phyloP scores from a whole-genome alignment of 2,888 invertebrate genomes.

The Pimpla rufipes region DNA sequence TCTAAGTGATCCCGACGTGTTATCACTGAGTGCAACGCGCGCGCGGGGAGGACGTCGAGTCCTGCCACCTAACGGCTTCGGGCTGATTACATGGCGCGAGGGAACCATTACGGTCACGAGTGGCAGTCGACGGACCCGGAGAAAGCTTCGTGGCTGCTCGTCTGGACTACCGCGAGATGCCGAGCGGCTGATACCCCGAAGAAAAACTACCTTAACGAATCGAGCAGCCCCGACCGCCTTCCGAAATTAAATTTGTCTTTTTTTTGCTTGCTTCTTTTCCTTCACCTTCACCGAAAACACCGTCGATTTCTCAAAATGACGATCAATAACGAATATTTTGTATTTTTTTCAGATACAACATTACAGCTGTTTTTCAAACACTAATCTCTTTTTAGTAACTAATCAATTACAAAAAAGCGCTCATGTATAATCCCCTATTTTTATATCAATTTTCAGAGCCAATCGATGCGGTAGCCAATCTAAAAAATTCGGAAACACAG shows the following conservation, averaged over 20 bases:
- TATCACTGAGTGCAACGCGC: slow-evolving; percentile 67
- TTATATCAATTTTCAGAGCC: no score
- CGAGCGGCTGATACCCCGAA: slow-evolving; percentile 64
- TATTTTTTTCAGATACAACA: no score
- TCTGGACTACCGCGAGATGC: slow-evolving; percentile 65
- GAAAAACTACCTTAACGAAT: slow-evolving; percentile 62
- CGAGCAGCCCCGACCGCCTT: slow-evolving; percentile 24
- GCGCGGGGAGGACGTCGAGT: slow-evolving; percentile 51
- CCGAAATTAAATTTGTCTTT: slow-evolving; percentile 49
- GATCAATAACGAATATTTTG: no score
- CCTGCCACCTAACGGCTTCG: slow-evolving; percentile 72
- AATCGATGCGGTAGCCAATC: neutral
- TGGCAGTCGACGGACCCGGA: slow-evolving; percentile 8
- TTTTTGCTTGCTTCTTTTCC: neutral
- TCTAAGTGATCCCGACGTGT: slow-evolving; percentile 74
- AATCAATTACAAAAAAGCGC: no score
- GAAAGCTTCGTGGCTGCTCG: slow-evolving; percentile 59
- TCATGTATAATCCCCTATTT: no score
- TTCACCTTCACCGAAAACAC: no score
- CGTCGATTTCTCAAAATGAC: no score
- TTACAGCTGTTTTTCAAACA: no score
- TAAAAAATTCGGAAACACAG: neutral
- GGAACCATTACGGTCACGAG: slow-evolving; percentile 69
- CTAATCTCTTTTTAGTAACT: no score
- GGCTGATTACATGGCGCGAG: slow-evolving; percentile 74